Conservation (phyloP, 2,797 vertebrate species). For the Garrulus glandarius region DNA sequence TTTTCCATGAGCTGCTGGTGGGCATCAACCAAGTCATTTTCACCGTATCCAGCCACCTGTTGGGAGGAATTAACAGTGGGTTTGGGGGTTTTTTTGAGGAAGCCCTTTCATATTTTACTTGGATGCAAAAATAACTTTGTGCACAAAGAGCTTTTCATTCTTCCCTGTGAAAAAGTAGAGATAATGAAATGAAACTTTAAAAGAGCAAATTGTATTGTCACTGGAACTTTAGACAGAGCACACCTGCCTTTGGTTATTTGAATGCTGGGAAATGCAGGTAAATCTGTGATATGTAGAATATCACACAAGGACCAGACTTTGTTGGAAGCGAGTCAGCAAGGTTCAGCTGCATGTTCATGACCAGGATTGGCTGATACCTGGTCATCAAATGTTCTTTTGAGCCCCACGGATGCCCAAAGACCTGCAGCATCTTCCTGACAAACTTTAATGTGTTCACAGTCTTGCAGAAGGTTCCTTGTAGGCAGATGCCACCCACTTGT, state of each 20-base stretch:
- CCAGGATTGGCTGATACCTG: not conserved
- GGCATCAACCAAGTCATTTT: not conserved
- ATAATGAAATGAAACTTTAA: not conserved
- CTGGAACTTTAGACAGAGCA: not conserved
- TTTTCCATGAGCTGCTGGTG: not conserved
- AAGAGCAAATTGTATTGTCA: not conserved
- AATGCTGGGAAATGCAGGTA: not conserved
- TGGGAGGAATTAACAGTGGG: not conserved
- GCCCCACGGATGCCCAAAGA: not conserved
- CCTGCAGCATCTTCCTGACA: not conserved
- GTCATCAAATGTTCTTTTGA: not conserved
- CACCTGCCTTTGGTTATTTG: not conserved
- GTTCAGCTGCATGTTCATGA: not conserved
- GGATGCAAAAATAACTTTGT: not conserved
- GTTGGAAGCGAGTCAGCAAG: not conserved
- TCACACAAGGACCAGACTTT: not conserved
- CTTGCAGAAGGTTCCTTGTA: not conserved
- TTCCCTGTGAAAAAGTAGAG: not conserved
- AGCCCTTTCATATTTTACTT: not conserved
- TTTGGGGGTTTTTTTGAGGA: not conserved
- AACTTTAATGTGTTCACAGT: not conserved
- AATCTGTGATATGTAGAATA: not conserved
- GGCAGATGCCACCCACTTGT: accelerated
- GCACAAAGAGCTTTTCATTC: not conserved
- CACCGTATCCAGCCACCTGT: not conserved